Conservation (phyloP, 2,113 vertebrate genomes). For the Pomatostomus ruficeps region DNA sequence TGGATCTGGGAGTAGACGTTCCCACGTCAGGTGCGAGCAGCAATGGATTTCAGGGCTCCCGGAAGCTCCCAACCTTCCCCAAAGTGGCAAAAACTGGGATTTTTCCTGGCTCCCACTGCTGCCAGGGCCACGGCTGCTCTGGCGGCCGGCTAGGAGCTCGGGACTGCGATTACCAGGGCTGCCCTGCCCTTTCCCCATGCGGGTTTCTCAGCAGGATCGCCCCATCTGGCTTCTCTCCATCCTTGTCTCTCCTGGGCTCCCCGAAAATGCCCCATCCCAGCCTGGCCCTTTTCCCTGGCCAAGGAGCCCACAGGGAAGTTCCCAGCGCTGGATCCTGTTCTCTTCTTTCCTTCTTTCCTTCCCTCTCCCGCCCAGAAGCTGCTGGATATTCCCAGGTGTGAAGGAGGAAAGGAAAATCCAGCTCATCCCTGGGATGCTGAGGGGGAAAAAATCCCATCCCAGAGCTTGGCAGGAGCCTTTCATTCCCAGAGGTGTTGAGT, state of each 20-base stretch:
- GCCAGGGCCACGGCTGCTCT: neutral
- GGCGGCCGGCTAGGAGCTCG: too few species aligned
- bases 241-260: neutral
- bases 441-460: neutral
- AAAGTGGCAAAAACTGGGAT: neutral
- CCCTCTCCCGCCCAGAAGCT: rapidly evolving
- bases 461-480: neutral
- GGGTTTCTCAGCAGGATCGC: rapidly evolving
- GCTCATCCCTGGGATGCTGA: neutral
- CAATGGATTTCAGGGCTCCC: neutral
- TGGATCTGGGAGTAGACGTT: neutral
- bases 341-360: neutral
- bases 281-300: neutral
- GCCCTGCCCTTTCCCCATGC: neutral
- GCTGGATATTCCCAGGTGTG: rapidly evolving
- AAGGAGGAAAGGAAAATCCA: neutral
- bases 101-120: neutral
- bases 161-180: neutral
- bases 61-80: neutral
- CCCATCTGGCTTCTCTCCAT: neutral
- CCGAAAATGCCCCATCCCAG: rapidly evolving
- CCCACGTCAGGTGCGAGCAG: neutral
- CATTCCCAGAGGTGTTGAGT: rapidly evolving
- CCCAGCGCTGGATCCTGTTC: neutral
- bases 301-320: neutral